Evolutionary conservation across 2,888 invertebrate species (phyloP).

Genomic region (Archaeoteleia sp.): DNA sequence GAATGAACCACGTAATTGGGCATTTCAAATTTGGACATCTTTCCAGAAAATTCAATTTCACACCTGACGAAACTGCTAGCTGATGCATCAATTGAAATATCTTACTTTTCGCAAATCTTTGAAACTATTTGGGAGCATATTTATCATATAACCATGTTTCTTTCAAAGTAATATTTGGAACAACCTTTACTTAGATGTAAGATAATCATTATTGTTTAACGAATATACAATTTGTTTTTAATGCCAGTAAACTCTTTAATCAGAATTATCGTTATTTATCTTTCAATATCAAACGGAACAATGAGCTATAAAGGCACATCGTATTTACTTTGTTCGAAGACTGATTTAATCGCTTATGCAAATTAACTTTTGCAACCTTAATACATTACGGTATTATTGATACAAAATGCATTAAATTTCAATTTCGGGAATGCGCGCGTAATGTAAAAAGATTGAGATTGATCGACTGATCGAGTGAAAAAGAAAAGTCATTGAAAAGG

Average conservation of each 20-base stretch:
- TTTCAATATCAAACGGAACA: conserved; percentile 15
- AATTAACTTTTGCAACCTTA: background rate
- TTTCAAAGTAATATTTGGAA: background rate
- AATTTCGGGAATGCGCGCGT: background rate
- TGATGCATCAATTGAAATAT: conserved; percentile 7
- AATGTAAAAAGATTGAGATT: conserved; percentile 20
- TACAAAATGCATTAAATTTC: background rate
- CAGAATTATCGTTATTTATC: conserved; percentile 11
- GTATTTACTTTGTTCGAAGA: conserved; percentile 4
- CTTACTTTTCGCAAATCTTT: too few species aligned
- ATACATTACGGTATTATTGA: too few species aligned
- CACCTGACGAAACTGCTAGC: conserved; percentile 33
- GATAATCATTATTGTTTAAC: background rate
- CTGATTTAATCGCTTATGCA: conserved; percentile 1
- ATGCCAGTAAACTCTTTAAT: conserved; percentile 6
- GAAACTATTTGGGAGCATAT: too few species aligned
- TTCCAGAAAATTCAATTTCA: conserved; percentile 48
- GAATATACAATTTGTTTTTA: background rate
- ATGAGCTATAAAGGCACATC: conserved; percentile 2
- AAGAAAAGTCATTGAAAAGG: conserved; percentile 50
- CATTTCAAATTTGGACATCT: conserved; percentile 26
- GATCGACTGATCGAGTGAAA: conserved; percentile 44
- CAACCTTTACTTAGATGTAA: background rate
- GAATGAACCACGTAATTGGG: conserved; percentile 44
- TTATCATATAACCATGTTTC: too few species aligned